Conservation (phyloP, 2,797 vertebrate species). For the Nyctalus aviator region DNA sequence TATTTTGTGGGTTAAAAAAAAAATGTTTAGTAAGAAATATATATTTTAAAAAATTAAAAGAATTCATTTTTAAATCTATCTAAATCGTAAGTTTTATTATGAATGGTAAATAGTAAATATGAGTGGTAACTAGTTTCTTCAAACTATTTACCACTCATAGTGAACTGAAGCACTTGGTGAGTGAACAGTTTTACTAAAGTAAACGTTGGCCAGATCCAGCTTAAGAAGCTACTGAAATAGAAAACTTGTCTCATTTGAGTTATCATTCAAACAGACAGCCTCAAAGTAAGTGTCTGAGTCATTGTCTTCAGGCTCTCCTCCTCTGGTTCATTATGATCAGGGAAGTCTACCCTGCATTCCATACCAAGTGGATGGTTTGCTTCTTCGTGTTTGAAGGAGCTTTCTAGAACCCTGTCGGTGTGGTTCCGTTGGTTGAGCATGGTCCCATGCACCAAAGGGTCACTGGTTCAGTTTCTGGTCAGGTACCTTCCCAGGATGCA, state of each 20-base stretch:
- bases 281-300: slow-evolving; percentile 22
- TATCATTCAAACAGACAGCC: not conserved
- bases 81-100: not conserved
- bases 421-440: not conserved
- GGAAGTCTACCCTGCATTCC: not conserved
- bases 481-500: too few species aligned
- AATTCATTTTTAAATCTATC: not conserved
- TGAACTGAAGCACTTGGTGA: not conserved
- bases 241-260: not conserved
- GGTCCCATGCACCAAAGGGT: not conserved
- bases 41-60: not conserved
- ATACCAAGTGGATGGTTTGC: not conserved
- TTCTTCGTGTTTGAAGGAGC: slow-evolving; percentile 47
- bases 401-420: not conserved
- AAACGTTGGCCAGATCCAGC: not conserved
- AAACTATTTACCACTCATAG: not conserved
- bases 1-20: slow-evolving; percentile 43
- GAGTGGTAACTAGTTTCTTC: not conserved
- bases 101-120: too few species aligned
- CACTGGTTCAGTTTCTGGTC: too few species aligned
- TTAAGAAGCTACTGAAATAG: not conserved
- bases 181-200: not conserved
- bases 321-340: not conserved
- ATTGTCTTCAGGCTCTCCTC: not conserved
- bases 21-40: slow-evolving; percentile 35